A percentile compares a stretch with the other conserved stretches of the same genome.
These are phyloP conservation scores for Craterocephalus amniculus DNA, from an alignment of 2,797 vertebrate species.

Conservation along the genomic window DNA sequence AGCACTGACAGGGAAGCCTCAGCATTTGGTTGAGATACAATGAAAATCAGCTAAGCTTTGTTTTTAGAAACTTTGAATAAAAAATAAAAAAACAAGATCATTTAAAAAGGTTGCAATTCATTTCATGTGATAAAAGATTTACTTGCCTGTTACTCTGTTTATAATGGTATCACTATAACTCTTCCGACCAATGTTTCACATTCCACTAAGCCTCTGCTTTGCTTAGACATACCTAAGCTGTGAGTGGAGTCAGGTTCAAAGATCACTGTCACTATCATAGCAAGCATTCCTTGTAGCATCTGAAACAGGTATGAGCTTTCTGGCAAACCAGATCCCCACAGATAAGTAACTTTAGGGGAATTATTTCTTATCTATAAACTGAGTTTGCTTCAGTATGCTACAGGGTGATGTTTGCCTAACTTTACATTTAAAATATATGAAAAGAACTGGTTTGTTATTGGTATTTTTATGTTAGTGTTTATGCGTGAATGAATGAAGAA, in stretches of 20 bases:
- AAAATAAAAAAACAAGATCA: neutral
- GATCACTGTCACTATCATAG: slow-evolving; percentile 45
- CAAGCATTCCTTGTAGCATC: slow-evolving; percentile 37
- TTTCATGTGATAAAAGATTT: slow-evolving; percentile 8
- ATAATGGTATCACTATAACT: slow-evolving; percentile 21
- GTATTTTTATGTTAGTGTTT: neutral
- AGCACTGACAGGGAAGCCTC: slow-evolving; percentile 27
- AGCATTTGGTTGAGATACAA: slow-evolving; percentile 9
- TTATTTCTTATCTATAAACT: neutral
- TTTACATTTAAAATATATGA: neutral
- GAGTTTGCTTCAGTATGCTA: neutral
- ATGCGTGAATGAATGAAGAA: neutral
- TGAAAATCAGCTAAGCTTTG: slow-evolving; percentile 22
- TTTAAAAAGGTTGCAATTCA: slow-evolving; percentile 18
- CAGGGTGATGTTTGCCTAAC: neutral
- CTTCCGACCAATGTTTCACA: slow-evolving; percentile 53
- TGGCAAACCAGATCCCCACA: neutral
- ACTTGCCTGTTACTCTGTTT: slow-evolving; percentile 30
- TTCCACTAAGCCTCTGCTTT: slow-evolving; percentile 36
- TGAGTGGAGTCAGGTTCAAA: slow-evolving; percentile 55
- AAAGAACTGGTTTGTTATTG: neutral
- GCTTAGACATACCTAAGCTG: slow-evolving; percentile 55
- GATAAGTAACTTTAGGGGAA: neutral
- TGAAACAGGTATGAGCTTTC: neutral
- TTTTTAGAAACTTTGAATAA: slow-evolving; percentile 30